These are phyloP conservation scores for Athalia circularis DNA, from an alignment of 2,888 invertebrate species.

Conservation along the genomic window DNA sequence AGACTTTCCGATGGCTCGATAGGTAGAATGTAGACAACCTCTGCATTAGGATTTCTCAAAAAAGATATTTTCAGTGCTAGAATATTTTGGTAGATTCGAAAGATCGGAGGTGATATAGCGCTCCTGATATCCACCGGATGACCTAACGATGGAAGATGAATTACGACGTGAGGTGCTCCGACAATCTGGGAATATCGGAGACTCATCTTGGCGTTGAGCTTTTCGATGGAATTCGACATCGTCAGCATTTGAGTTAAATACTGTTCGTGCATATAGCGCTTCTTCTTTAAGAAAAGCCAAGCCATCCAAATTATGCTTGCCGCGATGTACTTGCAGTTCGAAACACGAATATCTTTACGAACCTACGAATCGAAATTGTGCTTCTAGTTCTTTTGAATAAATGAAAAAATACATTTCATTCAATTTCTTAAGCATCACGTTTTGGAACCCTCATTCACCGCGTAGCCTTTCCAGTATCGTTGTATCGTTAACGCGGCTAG, in stretches of 20 bases:
- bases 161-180: slow-evolving; percentile 52
- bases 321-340: slow-evolving; percentile 57
- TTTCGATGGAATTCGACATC: slow-evolving; percentile 41
- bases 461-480: slow-evolving; percentile 56
- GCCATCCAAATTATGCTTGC: slow-evolving; percentile 58
- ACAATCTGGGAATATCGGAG: slow-evolving; percentile 48
- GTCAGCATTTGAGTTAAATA: slow-evolving; percentile 55
- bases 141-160: slow-evolving; percentile 58
- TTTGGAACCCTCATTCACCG: slow-evolving; percentile 51
- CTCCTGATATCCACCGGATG: slow-evolving; percentile 53
- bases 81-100: slow-evolving; percentile 55
- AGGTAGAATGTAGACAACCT: slow-evolving; percentile 58
- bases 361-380: slow-evolving; percentile 48
- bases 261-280: slow-evolving; percentile 53
- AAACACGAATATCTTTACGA: slow-evolving; percentile 51
- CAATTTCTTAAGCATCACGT: background rate
- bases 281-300: slow-evolving; percentile 55
- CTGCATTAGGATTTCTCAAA: slow-evolving; percentile 52
- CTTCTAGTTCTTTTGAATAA: background rate
- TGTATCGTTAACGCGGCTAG: slow-evolving; percentile 58
- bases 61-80: slow-evolving; percentile 54
- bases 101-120: slow-evolving; percentile 45
- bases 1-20: slow-evolving; percentile 53
- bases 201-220: slow-evolving; percentile 49
- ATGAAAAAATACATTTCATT: background rate